These are phyloP conservation scores for Drosophila paulistorum DNA, from an alignment of 1,140 invertebrate genomes.

Conservation along the genomic window DNA sequence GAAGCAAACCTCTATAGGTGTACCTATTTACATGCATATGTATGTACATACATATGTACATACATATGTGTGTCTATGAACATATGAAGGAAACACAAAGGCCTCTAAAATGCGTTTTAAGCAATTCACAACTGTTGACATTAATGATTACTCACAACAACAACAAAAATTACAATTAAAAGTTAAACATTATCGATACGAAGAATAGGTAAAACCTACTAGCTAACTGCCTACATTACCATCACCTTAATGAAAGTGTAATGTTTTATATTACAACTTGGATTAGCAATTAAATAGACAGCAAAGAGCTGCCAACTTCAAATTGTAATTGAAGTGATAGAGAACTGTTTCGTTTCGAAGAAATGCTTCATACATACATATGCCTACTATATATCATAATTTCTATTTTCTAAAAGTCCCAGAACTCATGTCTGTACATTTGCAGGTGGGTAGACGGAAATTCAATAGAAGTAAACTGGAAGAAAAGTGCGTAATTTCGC, in stretches of 20 bases:
- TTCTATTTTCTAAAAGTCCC: background rate
- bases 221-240: background rate
- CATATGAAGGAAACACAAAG: constrained; percentile 30
- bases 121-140: constrained; percentile 5
- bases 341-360: too few species aligned
- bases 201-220: too few species aligned
- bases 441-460: background rate
- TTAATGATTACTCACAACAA: constrained; percentile 33
- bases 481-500: background rate
- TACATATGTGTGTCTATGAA: too few species aligned
- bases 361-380: too few species aligned
- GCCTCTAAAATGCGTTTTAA: constrained; percentile 34
- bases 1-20: too few species aligned
- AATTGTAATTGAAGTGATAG: too few species aligned
- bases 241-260: constrained; percentile 3
- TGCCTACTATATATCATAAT: too few species aligned
- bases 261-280: background rate
- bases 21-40: background rate
- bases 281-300: too few species aligned
- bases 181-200: background rate
- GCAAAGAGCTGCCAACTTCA: too few species aligned
- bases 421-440: background rate
- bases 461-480: background rate
- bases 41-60: too few species aligned
- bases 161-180: constrained; percentile 26